Evolutionary conservation across 2,888 invertebrate genomes (phyloP), one percentile per base, ranked within the genome.

Genomic region (Torymus auratus): DNA sequence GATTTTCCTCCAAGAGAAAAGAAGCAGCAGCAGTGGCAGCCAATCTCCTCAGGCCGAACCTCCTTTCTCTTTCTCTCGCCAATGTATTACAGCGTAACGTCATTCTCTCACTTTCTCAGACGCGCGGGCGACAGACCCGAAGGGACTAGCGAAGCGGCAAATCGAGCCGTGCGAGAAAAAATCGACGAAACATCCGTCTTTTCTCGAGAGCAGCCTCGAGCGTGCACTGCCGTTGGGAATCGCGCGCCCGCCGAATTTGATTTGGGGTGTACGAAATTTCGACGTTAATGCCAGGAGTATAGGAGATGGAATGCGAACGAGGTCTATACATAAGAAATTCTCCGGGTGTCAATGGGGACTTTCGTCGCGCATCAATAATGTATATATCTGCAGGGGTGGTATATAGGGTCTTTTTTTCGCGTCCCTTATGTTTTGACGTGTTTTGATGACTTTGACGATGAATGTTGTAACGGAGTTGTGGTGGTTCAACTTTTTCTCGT

Each of bases 121-220:
- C 41, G 7, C 7, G 7, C 5, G 7, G 41, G 41, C 41, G 41
- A 41, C 41, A 71, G 61, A 50, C 41, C 68, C 73, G 15, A 3
- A 68, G 79, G 17, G 61, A 58, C 41, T 74, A 78, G 69, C 74
- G 50, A 78, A 65, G 73, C 78, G 74, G 78, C 15, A 81, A 81
- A 81, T 78, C 73, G 77, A 78, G 53, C 67, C 17, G 64, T 68
- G 58, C 61, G 28, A 41, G 41, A 41, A 41, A 41, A 41, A 41
- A 41, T 41, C 41, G 41, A 41, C 7, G 41, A 41, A 41, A 41
- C 41, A 4, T 20, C 68, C 79, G 74, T 62, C 70, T 65, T 75
- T 62, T 71, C 62, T 17, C 56, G 12, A 56, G 23, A 41, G 53
- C 60, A 52, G 15, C 41, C 41, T 41, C 41, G 7, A 41, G 41